Percentiles rank a stretch among this genome's conserved stretches.
phyloP scores from a whole-genome alignment of 1,140 invertebrate genomes.

The Heliconius hewitsoni region DNA sequence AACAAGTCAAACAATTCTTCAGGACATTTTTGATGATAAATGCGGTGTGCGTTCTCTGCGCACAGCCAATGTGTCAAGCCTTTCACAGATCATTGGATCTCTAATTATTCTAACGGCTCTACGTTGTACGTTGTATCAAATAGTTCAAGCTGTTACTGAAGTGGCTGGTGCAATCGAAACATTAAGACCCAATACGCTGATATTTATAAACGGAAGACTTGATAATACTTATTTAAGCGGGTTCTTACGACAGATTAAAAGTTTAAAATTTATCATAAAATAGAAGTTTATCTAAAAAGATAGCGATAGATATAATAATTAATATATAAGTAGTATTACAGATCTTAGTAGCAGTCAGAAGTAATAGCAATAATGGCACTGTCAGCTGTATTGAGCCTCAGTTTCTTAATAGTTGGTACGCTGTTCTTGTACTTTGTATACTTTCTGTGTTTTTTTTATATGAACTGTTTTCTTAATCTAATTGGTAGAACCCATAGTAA shows the following conservation, averaged over 20 bases:
- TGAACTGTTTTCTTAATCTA: neutral
- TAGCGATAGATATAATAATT: neutral
- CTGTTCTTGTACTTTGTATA: too few relatives aligned
- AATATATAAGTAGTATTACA: slow-evolving; percentile 8
- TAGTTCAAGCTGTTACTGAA: too few relatives aligned
- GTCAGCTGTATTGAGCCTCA: neutral
- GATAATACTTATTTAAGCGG: neutral
- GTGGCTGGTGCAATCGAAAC: too few relatives aligned
- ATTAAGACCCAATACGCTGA: too few relatives aligned
- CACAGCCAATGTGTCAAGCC: too few relatives aligned
- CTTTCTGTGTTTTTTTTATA: neutral
- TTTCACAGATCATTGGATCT: too few relatives aligned
- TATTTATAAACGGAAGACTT: neutral
- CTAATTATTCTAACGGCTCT: too few relatives aligned
- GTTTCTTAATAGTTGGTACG: slow-evolving; percentile 2
- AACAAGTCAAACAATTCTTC: too few relatives aligned
- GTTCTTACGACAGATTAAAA: neutral
- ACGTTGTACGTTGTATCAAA: too few relatives aligned
- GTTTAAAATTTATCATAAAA: neutral
- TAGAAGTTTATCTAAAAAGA: neutral
- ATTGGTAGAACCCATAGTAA: too few relatives aligned
- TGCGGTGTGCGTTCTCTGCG: too few relatives aligned
- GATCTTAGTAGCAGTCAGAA: neutral
- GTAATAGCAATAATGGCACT: neutral
- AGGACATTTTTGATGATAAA: too few relatives aligned